Conservation (phyloP, 2,113 vertebrate species). For the Lagopus leucura region DNA sequence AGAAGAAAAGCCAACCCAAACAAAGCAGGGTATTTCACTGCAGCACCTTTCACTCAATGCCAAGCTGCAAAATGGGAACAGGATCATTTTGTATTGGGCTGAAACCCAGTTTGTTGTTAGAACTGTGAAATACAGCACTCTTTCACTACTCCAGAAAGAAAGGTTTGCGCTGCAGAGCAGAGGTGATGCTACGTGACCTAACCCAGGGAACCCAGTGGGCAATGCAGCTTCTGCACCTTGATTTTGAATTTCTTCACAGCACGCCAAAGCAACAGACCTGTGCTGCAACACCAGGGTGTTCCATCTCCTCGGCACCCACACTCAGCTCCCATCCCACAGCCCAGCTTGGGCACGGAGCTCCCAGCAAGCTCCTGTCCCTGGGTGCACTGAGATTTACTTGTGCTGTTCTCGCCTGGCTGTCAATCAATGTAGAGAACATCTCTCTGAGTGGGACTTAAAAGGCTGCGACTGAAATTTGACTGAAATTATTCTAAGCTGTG, state of each 20-base stretch:
- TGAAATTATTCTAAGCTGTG: neutral
- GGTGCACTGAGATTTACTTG: neutral
- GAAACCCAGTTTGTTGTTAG: neutral
- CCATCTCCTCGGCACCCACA: neutral
- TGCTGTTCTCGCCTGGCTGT: neutral
- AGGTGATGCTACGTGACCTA: neutral
- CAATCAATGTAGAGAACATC: fast-evolving
- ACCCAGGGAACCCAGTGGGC: neutral
- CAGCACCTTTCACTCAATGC: neutral
- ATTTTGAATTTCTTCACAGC: neutral
- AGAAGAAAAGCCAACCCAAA: neutral
- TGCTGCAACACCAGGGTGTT: neutral
- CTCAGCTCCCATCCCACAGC: neutral
- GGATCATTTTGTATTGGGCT: neutral
- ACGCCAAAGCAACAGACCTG: neutral
- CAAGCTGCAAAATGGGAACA: neutral
- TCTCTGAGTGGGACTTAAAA: neutral
- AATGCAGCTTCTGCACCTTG: neutral
- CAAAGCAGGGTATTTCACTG: neutral
- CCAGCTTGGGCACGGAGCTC: neutral
- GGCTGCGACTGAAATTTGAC: neutral
- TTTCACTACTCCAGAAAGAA: neutral
- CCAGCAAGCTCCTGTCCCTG: neutral
- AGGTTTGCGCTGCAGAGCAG: neutral
- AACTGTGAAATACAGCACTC: neutral